These are phyloP conservation scores for Lampris megalopsis DNA, from an alignment of 2,113 vertebrate genomes.

Conservation along the genomic window DNA sequence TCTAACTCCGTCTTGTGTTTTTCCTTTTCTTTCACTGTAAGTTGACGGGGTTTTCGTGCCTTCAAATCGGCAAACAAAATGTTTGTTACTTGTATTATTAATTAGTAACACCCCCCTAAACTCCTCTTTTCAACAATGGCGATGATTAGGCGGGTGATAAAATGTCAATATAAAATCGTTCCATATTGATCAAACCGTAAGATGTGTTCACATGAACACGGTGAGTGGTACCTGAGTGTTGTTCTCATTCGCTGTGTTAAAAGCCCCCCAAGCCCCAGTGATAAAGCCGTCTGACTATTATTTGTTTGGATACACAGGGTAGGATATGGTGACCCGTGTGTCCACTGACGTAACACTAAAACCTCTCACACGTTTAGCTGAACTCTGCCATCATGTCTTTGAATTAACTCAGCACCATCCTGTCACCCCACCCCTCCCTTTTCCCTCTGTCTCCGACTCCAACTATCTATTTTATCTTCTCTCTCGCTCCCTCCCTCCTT, in stretches of 20 bases:
- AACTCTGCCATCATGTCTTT: neutral
- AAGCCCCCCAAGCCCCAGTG: neutral
- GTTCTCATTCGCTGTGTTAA: neutral
- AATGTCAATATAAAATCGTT: too few relatives aligned
- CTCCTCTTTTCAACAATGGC: too few relatives aligned
- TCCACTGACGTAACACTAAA: neutral
- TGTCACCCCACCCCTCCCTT: slow-evolving; percentile 25
- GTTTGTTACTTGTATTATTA: too few relatives aligned
- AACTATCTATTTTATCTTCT: neutral
- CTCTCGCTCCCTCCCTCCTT: slow-evolving; percentile 14
- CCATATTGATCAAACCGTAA: too few relatives aligned
- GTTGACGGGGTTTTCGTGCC: neutral
- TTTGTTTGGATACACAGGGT: neutral
- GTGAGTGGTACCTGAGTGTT: neutral
- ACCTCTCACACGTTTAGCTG: neutral
- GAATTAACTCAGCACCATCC: neutral
- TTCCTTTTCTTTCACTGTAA: neutral
- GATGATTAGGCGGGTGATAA: too few relatives aligned
- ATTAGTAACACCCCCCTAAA: too few relatives aligned
- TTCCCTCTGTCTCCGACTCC: slow-evolving; percentile 22
- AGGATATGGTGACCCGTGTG: neutral
- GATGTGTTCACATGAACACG: neutral
- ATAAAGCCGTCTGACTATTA: neutral
- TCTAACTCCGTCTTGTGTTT: neutral
- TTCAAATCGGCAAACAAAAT: too few relatives aligned